Evolutionary conservation across 2,888 invertebrate species (phyloP).

Genomic region (Cataglyphis altisquamis): DNA sequence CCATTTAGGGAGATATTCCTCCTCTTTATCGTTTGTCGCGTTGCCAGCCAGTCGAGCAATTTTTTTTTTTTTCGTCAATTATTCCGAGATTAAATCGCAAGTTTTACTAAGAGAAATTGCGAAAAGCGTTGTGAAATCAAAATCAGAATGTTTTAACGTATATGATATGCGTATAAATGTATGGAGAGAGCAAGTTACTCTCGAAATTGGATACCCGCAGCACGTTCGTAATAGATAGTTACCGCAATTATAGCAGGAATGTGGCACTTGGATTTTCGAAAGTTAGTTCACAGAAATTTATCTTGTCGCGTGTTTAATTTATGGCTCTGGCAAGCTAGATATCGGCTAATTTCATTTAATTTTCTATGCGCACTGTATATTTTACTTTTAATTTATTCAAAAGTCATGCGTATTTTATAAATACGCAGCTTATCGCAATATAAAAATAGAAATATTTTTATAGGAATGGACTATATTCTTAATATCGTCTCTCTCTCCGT

Average conservation of each 20-base stretch:
- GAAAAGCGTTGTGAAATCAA: background rate
- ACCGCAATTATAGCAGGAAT: constrained; percentile 6
- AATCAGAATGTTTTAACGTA: constrained; percentile 19
- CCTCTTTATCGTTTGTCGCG: constrained; percentile 59
- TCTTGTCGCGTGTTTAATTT: constrained; percentile 38
- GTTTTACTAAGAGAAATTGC: constrained; percentile 14
- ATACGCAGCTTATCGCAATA: background rate
- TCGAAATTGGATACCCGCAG: background rate
- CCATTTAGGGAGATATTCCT: constrained; percentile 50
- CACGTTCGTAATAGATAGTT: constrained; percentile 27
- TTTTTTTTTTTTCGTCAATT: constrained; percentile 10
- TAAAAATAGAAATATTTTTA: background rate
- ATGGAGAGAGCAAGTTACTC: background rate
- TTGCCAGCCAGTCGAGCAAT: constrained; percentile 50
- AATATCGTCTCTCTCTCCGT: constrained; percentile 9
- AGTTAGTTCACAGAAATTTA: constrained; percentile 33
- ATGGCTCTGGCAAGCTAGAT: background rate
- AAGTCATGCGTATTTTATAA: constrained; percentile 10
- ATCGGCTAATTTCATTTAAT: constrained; percentile 20
- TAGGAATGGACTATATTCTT: background rate
- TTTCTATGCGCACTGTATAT: background rate
- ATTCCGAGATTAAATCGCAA: constrained; percentile 11
- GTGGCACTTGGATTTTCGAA: constrained; percentile 21
- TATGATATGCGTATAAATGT: background rate
- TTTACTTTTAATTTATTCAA: background rate